Percentiles rank a stretch among this genome's conserved stretches.
These are phyloP conservation scores for Tetanocera ferruginea DNA, from an alignment of 2,888 invertebrate species.

Conservation along the genomic window DNA sequence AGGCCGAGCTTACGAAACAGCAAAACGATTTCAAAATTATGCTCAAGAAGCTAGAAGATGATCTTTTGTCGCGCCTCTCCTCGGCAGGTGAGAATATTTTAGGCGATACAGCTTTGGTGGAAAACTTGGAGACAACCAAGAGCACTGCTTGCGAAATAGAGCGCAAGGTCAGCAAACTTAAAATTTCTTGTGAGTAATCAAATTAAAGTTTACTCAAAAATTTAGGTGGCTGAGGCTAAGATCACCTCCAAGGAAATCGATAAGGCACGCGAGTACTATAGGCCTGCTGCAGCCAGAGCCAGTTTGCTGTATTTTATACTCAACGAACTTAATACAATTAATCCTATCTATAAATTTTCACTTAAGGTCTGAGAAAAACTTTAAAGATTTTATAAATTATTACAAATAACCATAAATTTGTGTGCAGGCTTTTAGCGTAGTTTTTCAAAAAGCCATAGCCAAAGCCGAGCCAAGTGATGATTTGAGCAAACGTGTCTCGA, in stretches of 20 bases:
- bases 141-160: conserved; percentile 96
- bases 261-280: conserved; percentile 87
- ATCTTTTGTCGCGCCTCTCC: conserved; percentile 88
- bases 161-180: conserved; percentile 75
- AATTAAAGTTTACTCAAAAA: neutral
- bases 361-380: conserved; percentile 76
- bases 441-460: conserved; percentile 95
- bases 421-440: conserved; percentile 92
- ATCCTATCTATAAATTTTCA: conserved; percentile 97
- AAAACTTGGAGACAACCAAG: conserved; percentile 96
- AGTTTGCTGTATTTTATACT: conserved; percentile 95
- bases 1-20: conserved; percentile 93
- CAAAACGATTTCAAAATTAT: conserved; percentile 98
- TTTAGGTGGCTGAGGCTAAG: conserved; percentile 86
- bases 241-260: conserved; percentile 93
- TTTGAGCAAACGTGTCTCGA: conserved; percentile 83
- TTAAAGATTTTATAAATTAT: conserved; percentile 59
- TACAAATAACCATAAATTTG: neutral
- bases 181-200: neutral
- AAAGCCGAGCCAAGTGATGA: conserved; percentile 86
- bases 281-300: conserved; percentile 87
- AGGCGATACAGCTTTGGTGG: conserved; percentile 94
- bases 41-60: conserved; percentile 92
- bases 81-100: conserved; percentile 94
- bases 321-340: conserved; percentile 95